Base-by-base conservation (phyloP, 2,113 vertebrate species). In the Tychaedon coryphoeus region DNA sequence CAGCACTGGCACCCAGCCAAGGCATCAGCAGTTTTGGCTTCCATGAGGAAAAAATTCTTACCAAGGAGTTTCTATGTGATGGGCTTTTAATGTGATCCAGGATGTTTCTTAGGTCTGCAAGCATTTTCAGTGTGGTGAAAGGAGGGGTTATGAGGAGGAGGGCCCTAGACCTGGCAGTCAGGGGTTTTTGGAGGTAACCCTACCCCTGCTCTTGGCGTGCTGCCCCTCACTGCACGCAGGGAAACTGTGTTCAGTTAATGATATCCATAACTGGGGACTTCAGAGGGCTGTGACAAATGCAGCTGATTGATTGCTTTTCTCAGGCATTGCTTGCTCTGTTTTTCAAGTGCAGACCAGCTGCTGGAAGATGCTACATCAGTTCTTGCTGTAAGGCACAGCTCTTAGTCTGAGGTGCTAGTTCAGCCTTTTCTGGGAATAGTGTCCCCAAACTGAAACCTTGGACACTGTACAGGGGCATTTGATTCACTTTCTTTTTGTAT, bases 241-340 rank as follows among this genome's bases (percentile, higher is more conserved):
- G 61, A 84, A 90, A 43, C 87, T 71, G 18, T 25, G 56, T 43
- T 92, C 45, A 47, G 69, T 87, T 93, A 79, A 83, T 19, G 26
- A 61, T 78, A 94, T 86, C 69, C 86, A 72, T 42, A 93, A 38
- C 66, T 84, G 84, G 75, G 61, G 26, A 67, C 54, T 95, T 88
- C 86, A 56, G 19, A 73, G 61, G 51, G 74, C 87, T 93, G 75
- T 90, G 86, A 67, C 50, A 88, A 92, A 89, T 65, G 72, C 48
- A 91, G 86, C 56, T 94, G 75, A 93, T 53, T 69, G 56, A 90
- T 92, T 87, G 67, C 50, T 79, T 95, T 91, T 83, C 93, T 88
- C 72, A 76, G 64, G 71, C 36, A 0, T 62, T 80, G 45, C 45
- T 86, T 62, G 50, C 47, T 86, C 81, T 89, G 16, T 61, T 96